Conservation (phyloP, 2,888 invertebrate genomes). For the Allygus modestus region DNA sequence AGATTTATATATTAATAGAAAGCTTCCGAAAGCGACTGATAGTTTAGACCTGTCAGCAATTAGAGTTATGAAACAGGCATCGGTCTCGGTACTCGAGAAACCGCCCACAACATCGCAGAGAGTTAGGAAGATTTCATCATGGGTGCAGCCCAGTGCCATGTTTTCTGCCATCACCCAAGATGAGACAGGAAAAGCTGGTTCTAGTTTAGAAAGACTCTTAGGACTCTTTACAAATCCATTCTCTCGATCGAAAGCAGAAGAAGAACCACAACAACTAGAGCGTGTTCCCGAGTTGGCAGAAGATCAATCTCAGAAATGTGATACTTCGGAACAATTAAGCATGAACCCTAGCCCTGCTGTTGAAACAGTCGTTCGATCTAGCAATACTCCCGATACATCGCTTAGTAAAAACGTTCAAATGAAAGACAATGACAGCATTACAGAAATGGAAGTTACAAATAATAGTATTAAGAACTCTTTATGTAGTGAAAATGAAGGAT, state of each 20-base stretch:
- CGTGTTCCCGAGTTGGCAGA: constrained; percentile 58
- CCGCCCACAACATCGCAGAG: constrained; percentile 72
- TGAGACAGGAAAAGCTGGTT: constrained; percentile 76
- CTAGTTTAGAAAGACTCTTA: constrained; percentile 81
- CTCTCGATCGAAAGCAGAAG: constrained; percentile 58
- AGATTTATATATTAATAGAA: constrained; percentile 56
- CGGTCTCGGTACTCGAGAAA: constrained; percentile 77
- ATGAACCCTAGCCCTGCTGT: not conserved
- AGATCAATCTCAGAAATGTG: constrained; percentile 10
- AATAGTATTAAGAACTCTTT: constrained; percentile 40
- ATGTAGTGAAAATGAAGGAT: constrained; percentile 4
- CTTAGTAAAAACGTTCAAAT: constrained; percentile 24
- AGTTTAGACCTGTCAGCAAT: constrained; percentile 72
- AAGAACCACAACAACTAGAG: constrained; percentile 47
- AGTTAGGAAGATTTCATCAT: constrained; percentile 80
- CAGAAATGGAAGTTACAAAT: constrained; percentile 38
- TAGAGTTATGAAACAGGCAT: constrained; percentile 75
- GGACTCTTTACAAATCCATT: constrained; percentile 81
- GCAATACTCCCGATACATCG: not conserved
- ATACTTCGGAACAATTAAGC: not conserved
- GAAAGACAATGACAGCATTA: not conserved
- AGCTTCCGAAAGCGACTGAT: constrained; percentile 64
- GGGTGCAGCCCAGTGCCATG: constrained; percentile 74
- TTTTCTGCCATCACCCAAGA: constrained; percentile 74
- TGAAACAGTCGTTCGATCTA: not conserved